Evolutionary conservation across 2,888 invertebrate species (phyloP).

Genomic region (Torymus texanus): DNA sequence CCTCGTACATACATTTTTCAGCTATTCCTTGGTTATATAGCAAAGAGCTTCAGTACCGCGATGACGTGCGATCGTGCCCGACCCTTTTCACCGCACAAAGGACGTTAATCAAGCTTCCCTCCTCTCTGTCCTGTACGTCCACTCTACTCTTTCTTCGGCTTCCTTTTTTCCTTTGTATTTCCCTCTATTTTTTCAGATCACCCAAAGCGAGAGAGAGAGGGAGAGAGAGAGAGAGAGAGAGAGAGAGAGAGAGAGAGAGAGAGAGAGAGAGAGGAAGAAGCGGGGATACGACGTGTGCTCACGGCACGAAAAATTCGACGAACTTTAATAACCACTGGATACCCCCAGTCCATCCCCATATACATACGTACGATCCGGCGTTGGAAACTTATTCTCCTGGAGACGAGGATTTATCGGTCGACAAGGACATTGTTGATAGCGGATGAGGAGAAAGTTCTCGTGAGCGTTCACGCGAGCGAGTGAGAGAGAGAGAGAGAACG

Average conservation of each 20-base stretch:
- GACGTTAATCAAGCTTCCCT: background rate
- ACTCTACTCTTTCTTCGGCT: too few relatives aligned
- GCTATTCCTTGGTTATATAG: too few relatives aligned
- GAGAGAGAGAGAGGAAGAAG: too few relatives aligned
- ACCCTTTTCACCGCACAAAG: too few relatives aligned
- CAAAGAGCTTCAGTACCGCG: too few relatives aligned
- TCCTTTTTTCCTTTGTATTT: background rate
- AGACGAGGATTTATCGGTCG: slow-evolving; percentile 42
- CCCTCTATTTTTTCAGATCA: background rate
- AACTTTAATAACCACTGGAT: slow-evolving; percentile 21
- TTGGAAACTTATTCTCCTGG: slow-evolving; percentile 35
- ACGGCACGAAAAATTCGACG: slow-evolving; percentile 30
- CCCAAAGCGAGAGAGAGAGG: background rate
- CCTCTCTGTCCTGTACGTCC: background rate
- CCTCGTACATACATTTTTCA: too few relatives aligned
- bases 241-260: too few relatives aligned
- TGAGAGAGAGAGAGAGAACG: background rate
- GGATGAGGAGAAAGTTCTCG: slow-evolving; percentile 34
- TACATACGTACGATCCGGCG: background rate
- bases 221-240: too few relatives aligned
- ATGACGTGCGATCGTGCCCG: too few relatives aligned
- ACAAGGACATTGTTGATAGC: slow-evolving; percentile 49
- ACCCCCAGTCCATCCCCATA: background rate
- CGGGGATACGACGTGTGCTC: background rate
- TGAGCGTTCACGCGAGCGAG: background rate